These are phyloP conservation scores for Hyperopisus bebe DNA, from an alignment of 2,113 vertebrate species.

Conservation along the genomic window DNA sequence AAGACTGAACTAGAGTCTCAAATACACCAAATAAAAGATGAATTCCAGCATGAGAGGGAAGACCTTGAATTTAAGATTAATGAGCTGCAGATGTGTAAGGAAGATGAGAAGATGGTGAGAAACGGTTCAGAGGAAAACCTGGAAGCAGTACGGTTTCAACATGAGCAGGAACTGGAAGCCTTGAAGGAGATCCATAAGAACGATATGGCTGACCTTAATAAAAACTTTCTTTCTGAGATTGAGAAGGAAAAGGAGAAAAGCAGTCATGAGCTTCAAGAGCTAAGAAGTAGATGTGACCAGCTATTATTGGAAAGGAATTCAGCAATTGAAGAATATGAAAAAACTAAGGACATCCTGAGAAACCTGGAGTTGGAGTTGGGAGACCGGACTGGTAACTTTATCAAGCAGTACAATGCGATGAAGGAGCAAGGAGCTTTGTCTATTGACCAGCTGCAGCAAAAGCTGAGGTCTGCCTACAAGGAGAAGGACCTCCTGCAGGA, in stretches of 20 bases:
- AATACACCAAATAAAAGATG: conserved; percentile 70
- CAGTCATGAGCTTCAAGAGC: conserved; percentile 58
- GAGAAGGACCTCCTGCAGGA: conserved; percentile 70
- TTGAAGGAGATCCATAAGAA: conserved; percentile 55
- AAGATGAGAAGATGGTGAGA: conserved; percentile 61
- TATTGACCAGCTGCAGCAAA: conserved; percentile 72
- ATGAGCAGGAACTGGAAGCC: conserved; percentile 47
- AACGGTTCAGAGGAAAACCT: conserved; percentile 62
- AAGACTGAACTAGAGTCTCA: conserved; percentile 82
- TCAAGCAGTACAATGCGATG: conserved; percentile 75
- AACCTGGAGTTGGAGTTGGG: conserved; percentile 72
- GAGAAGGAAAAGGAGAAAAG: conserved; percentile 60
- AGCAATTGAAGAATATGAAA: conserved; percentile 67
- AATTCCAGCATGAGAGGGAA: conserved; percentile 82
- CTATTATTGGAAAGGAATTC: conserved; percentile 71
- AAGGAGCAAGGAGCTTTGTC: conserved; percentile 73
- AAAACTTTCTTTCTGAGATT: conserved; percentile 46
- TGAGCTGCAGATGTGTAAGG: conserved; percentile 80
- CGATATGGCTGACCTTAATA: conserved; percentile 56
- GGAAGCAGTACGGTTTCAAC: conserved; percentile 37
- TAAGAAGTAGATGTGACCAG: conserved; percentile 64
- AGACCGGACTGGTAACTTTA: conserved; percentile 76
- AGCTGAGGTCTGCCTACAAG: conserved; percentile 62
- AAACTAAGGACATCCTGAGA: conserved; percentile 69
- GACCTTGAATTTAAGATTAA: conserved; percentile 96